Evolutionary conservation across 92 coral and sea anemone species (phyloP), one percentile per base, ranked within the genome.

Genomic region (Siderastrea radians): DNA sequence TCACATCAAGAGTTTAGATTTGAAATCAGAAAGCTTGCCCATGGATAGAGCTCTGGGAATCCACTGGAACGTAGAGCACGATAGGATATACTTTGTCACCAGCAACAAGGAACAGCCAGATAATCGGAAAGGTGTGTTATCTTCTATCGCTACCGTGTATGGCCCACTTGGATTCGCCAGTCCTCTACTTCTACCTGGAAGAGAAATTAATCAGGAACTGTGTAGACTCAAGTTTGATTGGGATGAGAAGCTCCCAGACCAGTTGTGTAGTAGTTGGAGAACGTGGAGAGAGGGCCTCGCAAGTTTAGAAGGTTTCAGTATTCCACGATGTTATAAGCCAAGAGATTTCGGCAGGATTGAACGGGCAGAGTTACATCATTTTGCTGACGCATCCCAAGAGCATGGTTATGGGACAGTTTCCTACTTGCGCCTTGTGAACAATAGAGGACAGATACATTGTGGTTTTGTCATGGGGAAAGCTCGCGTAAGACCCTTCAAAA

Each of bases 321-420:
- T 68, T 7, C 73, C 73, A 13, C 16, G 73, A 19, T 68, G 49
- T 68, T 68, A 68, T 11, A 68, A 68, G 73, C 26, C 49, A 43
- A 45, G 17, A 2, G 50, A 68, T 44, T 45, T 45, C 46, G 73
- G 73, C 46, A 1, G 2, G 10, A 17, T 46, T 51, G 49, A 19
- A 74, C 67, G 79, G 8, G 88, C 82, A 15, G 90, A 79, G 62
- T 69, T 86, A 44, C 90, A 86, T 58, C 90, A 90, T 72, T 87
- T 87, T 49, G 74, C 90, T 47, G 90, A 87, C 14, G 88, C 80
- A 12, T 91, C 94, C 1, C 94, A 91, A 84, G 96, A 91, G 82
- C 96, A 94, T 72, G 94, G 95, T 68, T 94, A 85, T 77, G 94
- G 91, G 69, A 89, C 96, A 86, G 96, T 55, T 47, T 94, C 95